phyloP scores from a whole-genome alignment of 2,113 vertebrate species.

The Andinoacara biseriatus region DNA sequence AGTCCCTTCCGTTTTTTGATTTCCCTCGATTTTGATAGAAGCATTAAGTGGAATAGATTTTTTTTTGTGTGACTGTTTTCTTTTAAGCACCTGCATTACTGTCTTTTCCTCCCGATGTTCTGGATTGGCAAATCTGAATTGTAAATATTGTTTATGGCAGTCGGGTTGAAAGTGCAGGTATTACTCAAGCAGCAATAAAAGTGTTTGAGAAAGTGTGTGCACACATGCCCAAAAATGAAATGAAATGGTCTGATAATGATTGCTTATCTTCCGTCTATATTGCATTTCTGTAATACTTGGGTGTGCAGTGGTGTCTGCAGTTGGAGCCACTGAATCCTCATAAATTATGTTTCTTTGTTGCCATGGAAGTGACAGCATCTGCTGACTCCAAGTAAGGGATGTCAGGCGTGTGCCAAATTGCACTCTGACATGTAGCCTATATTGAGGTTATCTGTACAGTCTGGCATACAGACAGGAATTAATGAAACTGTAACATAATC shows the following conservation, averaged over 20 bases:
- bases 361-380: constrained; percentile 57
- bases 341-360: constrained; percentile 61
- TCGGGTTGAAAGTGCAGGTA: constrained; percentile 32
- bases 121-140: constrained; percentile 42
- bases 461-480: constrained; percentile 27
- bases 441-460: constrained; percentile 34
- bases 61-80: constrained; percentile 17
- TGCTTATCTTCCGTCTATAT: constrained; percentile 41
- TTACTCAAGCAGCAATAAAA: constrained; percentile 47
- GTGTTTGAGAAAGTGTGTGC: background rate
- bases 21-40: constrained; percentile 15
- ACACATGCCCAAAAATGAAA: constrained; percentile 32
- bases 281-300: constrained; percentile 45
- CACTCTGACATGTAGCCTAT: constrained; percentile 12
- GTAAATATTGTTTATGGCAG: constrained; percentile 48
- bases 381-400: constrained; percentile 56
- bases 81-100: constrained; percentile 39
- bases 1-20: constrained; percentile 29
- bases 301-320: constrained; percentile 27
- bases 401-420: constrained; percentile 58
- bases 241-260: constrained; percentile 44
- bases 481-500: constrained; percentile 44
- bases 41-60: constrained; percentile 14
- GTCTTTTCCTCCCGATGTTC: constrained; percentile 18
- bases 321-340: constrained; percentile 39